Evolutionary conservation across 2,113 vertebrate species (phyloP).

Genomic region (Recurvirostra avosetta): DNA sequence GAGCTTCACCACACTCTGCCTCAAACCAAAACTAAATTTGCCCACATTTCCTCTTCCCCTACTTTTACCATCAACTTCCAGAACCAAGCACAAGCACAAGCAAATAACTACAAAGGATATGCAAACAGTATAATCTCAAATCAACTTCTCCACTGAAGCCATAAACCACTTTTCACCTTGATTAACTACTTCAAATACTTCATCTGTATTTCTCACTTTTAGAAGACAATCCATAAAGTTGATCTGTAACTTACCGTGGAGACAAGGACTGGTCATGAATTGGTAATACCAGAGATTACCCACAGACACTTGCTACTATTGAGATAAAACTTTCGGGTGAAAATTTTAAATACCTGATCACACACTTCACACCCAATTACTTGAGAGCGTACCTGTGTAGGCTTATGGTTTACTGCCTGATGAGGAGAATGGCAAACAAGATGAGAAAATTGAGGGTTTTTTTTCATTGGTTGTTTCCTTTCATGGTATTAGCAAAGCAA

Average conservation of each 20-base stretch:
- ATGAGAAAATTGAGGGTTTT: not conserved
- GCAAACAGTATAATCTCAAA: not conserved
- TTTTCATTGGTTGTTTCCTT: not conserved
- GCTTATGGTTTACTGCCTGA: not conserved
- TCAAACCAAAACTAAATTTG: not conserved
- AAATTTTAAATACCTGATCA: not conserved
- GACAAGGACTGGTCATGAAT: not conserved
- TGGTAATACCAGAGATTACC: not conserved
- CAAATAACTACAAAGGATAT: not conserved
- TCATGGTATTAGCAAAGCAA: not conserved
- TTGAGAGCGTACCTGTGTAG: not conserved
- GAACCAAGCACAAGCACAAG: not conserved
- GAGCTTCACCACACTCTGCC: not conserved
- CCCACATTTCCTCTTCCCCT: not conserved
- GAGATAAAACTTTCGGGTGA: not conserved
- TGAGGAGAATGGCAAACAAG: not conserved
- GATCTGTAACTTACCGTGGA: not conserved
- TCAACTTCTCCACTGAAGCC: not conserved
- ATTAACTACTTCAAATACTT: not conserved
- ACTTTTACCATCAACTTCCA: not conserved
- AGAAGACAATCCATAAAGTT: not conserved
- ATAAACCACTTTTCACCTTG: not conserved
- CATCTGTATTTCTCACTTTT: not conserved
- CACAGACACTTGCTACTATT: not conserved
- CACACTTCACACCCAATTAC: not conserved